Percentiles rank a stretch among this genome's conserved stretches.
phyloP scores from a whole-genome alignment of 1,140 invertebrate species.

The Spodoptera frugiperda region DNA sequence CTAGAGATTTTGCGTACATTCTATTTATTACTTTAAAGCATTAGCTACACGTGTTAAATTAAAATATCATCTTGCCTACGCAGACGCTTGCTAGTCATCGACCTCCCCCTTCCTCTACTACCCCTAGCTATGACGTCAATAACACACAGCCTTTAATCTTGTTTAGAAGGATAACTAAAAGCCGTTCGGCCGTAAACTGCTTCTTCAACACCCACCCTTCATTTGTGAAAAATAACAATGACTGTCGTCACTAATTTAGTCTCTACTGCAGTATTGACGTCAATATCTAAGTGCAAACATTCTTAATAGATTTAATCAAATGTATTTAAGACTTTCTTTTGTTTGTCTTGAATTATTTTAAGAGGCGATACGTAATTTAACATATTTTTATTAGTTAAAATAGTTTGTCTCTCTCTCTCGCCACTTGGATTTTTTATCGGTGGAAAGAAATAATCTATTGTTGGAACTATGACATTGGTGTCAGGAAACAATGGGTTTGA shows the following conservation, averaged over 20 bases:
- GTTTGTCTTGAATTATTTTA: no score
- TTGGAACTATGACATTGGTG: no score
- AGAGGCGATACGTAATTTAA: no score
- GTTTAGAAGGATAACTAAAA: constrained; percentile 26
- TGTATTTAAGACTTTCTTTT: not conserved
- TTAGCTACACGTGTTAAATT: not conserved
- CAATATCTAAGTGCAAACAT: not conserved
- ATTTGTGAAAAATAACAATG: constrained; percentile 1
- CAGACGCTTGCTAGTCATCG: not conserved
- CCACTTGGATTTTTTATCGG: no score
- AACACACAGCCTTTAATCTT: constrained; percentile 29
- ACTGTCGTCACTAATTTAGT: not conserved
- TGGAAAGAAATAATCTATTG: no score
- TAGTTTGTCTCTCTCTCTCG: no score
- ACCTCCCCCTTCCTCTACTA: constrained; percentile 3
- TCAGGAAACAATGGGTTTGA: not conserved
- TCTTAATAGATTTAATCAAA: not conserved
- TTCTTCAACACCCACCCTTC: not conserved
- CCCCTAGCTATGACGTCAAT: constrained; percentile 18
- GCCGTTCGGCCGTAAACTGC: not conserved
- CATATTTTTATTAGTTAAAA: no score
- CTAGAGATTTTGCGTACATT: not conserved
- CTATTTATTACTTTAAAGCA: no score
- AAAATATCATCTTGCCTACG: not conserved
- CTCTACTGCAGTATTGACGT: constrained; percentile 5